phyloP scores from a whole-genome alignment of 2,797 vertebrate species.

The Mus caroli region DNA sequence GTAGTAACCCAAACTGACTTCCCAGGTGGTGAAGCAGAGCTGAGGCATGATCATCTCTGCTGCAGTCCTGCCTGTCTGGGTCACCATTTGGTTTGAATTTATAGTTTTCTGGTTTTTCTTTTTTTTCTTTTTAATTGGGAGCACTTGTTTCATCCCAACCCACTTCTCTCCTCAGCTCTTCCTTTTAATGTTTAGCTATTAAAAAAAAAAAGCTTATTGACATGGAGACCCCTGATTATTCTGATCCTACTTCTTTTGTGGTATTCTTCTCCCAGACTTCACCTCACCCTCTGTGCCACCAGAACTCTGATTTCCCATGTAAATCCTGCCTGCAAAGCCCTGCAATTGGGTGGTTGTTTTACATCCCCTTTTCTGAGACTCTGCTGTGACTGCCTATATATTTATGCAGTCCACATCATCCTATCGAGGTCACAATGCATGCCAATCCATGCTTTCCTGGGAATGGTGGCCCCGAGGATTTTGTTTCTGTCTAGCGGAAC shows the following conservation, averaged over 20 bases:
- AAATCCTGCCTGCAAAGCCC: constrained; percentile 8
- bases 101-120: background rate
- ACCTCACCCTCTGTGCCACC: background rate
- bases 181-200: background rate
- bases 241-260: background rate
- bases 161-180: background rate
- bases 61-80: background rate
- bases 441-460: background rate
- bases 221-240: background rate
- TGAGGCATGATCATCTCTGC: background rate
- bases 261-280: background rate
- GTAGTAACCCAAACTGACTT: background rate
- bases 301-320: background rate
- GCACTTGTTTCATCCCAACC: background rate
- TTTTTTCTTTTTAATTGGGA: background rate
- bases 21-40: background rate
- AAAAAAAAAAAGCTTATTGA: background rate
- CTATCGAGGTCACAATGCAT: background rate
- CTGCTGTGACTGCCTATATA: background rate
- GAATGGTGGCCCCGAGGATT: background rate
- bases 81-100: background rate
- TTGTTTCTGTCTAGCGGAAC: background rate
- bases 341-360: background rate
- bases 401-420: background rate
- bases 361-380: constrained; percentile 27